These are phyloP conservation scores for Montipora capricornis DNA, from an alignment of 64 coral and sea anemone species.

Conservation along the genomic window DNA sequence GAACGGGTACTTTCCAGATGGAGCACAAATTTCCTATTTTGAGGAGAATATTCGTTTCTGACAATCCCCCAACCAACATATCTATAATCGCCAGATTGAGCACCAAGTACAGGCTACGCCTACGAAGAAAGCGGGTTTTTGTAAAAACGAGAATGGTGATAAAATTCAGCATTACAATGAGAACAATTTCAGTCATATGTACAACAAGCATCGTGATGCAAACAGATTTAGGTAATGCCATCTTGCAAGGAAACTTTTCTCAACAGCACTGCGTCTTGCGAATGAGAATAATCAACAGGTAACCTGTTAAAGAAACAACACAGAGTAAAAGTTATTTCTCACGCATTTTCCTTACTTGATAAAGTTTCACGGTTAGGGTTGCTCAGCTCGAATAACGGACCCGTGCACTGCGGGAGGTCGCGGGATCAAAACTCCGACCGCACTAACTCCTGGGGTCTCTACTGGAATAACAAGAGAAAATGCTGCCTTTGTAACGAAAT, in stretches of 20 bases:
- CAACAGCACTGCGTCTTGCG: no score
- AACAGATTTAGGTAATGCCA: not conserved
- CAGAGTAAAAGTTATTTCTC: no score
- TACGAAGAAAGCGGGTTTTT: not conserved
- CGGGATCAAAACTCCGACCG: no score
- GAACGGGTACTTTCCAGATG: not conserved
- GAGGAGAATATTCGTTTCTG: not conserved
- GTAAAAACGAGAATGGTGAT: not conserved
- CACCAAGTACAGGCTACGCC: slow-evolving; percentile 1
- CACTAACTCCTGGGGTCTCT: no score
- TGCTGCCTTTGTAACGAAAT: no score
- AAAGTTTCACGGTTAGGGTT: no score
- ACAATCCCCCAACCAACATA: not conserved
- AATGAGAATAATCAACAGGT: no score
- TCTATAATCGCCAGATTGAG: not conserved
- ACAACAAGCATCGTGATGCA: not conserved
- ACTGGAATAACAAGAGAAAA: no score
- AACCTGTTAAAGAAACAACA: no score
- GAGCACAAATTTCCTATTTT: not conserved
- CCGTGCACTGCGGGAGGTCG: no score
- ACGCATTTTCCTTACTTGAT: no score
- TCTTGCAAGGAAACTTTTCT: not conserved
- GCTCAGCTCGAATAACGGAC: no score
- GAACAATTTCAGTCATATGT: not conserved
- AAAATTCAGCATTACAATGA: not conserved